These are phyloP conservation scores for Hiodon alosoides DNA, from an alignment of 2,113 vertebrate genomes.

Conservation along the genomic window DNA sequence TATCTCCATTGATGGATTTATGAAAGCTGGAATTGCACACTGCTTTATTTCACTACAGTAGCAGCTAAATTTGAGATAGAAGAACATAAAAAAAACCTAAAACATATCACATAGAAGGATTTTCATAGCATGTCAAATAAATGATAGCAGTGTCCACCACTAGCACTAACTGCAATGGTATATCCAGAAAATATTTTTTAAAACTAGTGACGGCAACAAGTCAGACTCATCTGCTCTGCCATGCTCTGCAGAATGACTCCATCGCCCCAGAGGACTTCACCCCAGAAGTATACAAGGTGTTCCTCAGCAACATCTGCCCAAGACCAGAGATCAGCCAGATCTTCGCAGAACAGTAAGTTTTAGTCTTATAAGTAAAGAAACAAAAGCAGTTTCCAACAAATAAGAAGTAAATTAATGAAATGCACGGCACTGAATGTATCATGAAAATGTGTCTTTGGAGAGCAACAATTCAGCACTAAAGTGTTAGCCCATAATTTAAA, in stretches of 20 bases:
- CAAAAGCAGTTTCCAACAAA: background rate
- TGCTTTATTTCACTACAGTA: no score
- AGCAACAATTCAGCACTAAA: background rate
- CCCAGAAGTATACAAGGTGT: conserved; percentile 80
- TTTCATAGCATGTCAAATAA: no score
- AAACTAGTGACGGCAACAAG: background rate
- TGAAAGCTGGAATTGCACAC: no score
- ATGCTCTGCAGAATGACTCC: conserved; percentile 78
- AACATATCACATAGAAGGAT: no score
- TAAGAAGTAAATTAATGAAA: background rate
- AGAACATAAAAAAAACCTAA: no score
- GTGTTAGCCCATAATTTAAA: background rate
- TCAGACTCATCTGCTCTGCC: background rate
- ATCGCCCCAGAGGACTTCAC: conserved; percentile 91
- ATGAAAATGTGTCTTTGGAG: no score
- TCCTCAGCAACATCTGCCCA: conserved; percentile 85
- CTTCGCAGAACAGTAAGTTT: conserved; percentile 85
- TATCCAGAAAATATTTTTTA: no score
- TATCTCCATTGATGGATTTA: no score
- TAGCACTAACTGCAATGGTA: no score
- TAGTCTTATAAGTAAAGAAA: background rate
- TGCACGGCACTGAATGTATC: no score
- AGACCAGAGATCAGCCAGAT: conserved; percentile 85
- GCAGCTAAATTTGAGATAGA: no score
- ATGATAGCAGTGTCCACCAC: no score